Evolutionary conservation across 2,113 vertebrate genomes (phyloP).

Genomic region (Notothenia coriiceps): DNA sequence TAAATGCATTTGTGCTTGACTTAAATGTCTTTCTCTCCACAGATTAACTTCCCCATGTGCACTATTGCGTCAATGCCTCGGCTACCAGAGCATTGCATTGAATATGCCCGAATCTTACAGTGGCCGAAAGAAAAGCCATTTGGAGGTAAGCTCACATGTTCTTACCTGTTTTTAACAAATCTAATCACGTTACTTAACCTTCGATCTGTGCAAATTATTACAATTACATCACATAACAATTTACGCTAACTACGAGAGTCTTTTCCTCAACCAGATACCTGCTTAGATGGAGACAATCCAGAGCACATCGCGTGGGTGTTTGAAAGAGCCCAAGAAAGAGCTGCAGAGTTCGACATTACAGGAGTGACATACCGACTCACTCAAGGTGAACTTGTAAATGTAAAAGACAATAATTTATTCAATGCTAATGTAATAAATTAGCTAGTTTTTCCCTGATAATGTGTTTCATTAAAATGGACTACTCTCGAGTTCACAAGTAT

Average conservation of each 20-base stretch:
- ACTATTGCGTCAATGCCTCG: constrained; percentile 98
- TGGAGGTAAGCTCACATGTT: constrained; percentile 87
- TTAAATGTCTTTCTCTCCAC: constrained; percentile 16
- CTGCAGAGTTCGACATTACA: constrained; percentile 92
- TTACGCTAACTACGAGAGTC: not conserved
- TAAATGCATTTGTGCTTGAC: not conserved
- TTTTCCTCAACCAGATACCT: constrained; percentile 82
- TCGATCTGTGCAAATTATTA: not conserved
- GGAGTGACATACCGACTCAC: constrained; percentile 97
- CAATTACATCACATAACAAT: too few species aligned
- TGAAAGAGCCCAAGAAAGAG: constrained; percentile 91
- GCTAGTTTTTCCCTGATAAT: not conserved
- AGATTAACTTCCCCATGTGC: constrained; percentile 99
- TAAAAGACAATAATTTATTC: not conserved
- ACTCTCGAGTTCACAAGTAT: not conserved
- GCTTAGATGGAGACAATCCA: constrained; percentile 95
- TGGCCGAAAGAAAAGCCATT: constrained; percentile 98
- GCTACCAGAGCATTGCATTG: constrained; percentile 96
- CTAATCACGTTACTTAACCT: not conserved
- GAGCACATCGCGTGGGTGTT: constrained; percentile 98
- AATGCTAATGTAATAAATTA: not conserved
- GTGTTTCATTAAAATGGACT: not conserved
- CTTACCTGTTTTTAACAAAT: not conserved
- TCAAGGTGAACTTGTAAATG: constrained; percentile 87
- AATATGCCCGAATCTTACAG: constrained; percentile 93